Percentiles rank a stretch among this genome's conserved stretches.
Evolutionary conservation across 2,113 vertebrate genomes (phyloP).

Genomic region (Nerophis ophidion): DNA sequence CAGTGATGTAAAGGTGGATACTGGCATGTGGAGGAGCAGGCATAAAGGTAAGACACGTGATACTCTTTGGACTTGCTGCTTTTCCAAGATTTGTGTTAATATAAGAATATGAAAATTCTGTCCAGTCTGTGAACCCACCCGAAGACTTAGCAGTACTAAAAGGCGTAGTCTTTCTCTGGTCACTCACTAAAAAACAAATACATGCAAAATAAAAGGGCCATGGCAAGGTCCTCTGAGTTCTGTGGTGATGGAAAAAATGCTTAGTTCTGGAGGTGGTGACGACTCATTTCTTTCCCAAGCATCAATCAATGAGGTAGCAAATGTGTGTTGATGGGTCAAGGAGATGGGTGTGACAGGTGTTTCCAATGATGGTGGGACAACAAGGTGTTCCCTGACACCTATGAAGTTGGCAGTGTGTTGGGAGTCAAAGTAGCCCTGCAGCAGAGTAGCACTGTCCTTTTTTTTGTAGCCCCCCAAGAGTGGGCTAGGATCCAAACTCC

Average conservation of each 20-base stretch:
- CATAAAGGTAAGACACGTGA: slow-evolving; percentile 55
- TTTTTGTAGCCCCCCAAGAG: slow-evolving; percentile 11
- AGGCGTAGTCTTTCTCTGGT: slow-evolving; percentile 31
- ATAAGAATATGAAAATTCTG: slow-evolving; percentile 5
- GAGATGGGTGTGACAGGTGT: slow-evolving; percentile 8
- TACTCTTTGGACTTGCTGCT: not conserved
- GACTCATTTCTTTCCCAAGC: slow-evolving; percentile 3
- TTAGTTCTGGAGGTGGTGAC: slow-evolving; percentile 28
- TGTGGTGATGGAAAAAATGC: slow-evolving; percentile 21
- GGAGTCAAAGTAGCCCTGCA: slow-evolving; percentile 54
- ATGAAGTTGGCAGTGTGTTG: slow-evolving; percentile 45
- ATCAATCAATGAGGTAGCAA: slow-evolving; percentile 8
- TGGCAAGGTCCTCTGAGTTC: slow-evolving; percentile 21
- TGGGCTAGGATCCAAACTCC: slow-evolving; percentile 42
- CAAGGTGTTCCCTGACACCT: slow-evolving; percentile 28
- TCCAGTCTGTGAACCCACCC: slow-evolving; percentile 21
- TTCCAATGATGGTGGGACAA: slow-evolving; percentile 12
- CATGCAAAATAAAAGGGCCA: slow-evolving; percentile 4
- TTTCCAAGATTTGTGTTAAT: slow-evolving; percentile 2
- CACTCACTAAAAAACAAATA: not conserved
- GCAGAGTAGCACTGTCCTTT: slow-evolving; percentile 24
- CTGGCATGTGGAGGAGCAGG: slow-evolving; percentile 52
- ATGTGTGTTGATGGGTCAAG: not conserved
- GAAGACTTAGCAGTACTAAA: slow-evolving; percentile 31
- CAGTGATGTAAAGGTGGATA: slow-evolving; percentile 60